A percentile compares a stretch with the other conserved stretches of the same genome.
phyloP scores from a whole-genome alignment of 2,113 vertebrate species.

The Peucedramus taeniatus region DNA sequence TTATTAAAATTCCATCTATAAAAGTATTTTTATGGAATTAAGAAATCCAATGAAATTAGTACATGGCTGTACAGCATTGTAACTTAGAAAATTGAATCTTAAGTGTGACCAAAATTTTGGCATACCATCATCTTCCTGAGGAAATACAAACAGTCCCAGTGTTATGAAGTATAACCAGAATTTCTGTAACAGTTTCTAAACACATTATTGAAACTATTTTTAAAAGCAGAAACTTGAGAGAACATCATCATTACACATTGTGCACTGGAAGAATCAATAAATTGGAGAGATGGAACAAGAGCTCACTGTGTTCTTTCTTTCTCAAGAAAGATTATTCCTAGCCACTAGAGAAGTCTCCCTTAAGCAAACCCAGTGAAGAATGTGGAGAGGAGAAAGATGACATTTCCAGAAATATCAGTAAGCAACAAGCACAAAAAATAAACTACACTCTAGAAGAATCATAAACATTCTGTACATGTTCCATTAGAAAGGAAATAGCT shows the following conservation, averaged over 20 bases:
- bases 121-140: neutral
- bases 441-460: neutral
- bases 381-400: conserved; percentile 36
- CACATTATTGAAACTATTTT: neutral
- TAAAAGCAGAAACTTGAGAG: neutral
- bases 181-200: neutral
- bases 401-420: conserved; percentile 64
- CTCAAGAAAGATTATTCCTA: conserved; percentile 36
- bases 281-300: neutral
- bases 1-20: neutral
- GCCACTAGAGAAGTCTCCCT: conserved; percentile 71
- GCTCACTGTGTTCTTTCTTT: neutral
- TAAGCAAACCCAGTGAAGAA: conserved; percentile 68
- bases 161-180: neutral
- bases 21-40: neutral
- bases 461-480: neutral
- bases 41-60: neutral
- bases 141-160: neutral
- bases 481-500: neutral
- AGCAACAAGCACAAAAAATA: conserved; percentile 66
- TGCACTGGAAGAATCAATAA: neutral
- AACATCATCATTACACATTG: neutral
- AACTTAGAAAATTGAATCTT: neutral
- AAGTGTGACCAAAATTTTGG: neutral
- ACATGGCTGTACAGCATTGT: neutral